A percentile compares a stretch with the other conserved stretches of the same genome.
phyloP scores from a whole-genome alignment of 2,888 invertebrate genomes.

The Drosophila paucipuncta region DNA sequence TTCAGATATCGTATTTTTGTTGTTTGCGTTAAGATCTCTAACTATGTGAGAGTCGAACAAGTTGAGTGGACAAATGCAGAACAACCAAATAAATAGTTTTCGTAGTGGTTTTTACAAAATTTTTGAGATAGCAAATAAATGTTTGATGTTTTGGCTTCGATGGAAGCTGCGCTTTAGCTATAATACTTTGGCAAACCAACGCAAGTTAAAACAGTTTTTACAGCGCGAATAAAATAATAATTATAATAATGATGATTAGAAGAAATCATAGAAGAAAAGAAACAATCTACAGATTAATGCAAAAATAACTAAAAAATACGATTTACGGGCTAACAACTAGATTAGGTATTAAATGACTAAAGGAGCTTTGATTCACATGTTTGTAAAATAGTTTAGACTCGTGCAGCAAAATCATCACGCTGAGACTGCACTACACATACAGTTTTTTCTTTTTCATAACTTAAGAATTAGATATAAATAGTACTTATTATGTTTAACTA shows the following conservation, averaged over 20 bases:
- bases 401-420: constrained; percentile 13
- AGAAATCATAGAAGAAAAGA: constrained; percentile 1
- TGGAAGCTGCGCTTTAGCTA: constrained; percentile 41
- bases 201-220: constrained; percentile 42
- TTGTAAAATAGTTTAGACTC: constrained; percentile 29
- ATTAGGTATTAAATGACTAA: constrained; percentile 56
- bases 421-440: constrained; percentile 21
- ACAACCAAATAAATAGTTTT: constrained; percentile 13
- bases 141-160: constrained; percentile 24
- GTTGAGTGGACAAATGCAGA: constrained; percentile 30
- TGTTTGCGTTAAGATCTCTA: constrained; percentile 31
- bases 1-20: constrained; percentile 16
- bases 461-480: constrained; percentile 60
- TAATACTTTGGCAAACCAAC: constrained; percentile 69
- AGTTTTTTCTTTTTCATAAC: constrained; percentile 16
- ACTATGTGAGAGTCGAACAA: constrained; percentile 38
- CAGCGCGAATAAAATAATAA: constrained; percentile 40
- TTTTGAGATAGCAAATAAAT: constrained; percentile 51
- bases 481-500: constrained; percentile 61
- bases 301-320: constrained; percentile 55
- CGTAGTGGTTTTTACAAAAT: constrained; percentile 6
- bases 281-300: constrained; percentile 54
- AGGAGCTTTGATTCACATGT: constrained; percentile 77
- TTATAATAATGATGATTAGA: constrained; percentile 23
- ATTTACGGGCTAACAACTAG: constrained; percentile 68